Base-by-base conservation (phyloP, 2,888 invertebrate genomes). In the Diarsia mendica region DNA sequence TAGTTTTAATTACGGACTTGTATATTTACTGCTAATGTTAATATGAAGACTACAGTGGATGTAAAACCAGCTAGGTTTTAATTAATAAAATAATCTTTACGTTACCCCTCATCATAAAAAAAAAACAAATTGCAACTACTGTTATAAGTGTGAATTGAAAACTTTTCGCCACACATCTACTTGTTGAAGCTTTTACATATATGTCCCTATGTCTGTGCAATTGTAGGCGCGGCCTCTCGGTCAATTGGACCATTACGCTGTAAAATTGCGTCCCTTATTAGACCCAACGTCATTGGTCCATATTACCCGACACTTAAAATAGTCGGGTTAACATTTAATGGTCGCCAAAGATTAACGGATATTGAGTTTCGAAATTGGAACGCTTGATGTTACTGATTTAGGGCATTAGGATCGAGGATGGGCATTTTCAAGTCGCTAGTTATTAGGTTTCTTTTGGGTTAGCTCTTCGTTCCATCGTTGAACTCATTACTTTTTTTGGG, bases 181-280 rank as follows among this genome's bases (percentile, higher is more conserved):
- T 58, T 55, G n/a, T n/a, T 53, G 3, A n/a, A 44, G 55, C 51
- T 63, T 72, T 55, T 49, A 48, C 51, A 46, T n/a, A 51, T 51
- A 51, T 2, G 3, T 20, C 2, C 39, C 3, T 69, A 13, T 58
- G 3, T 72, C 33, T 69, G 48, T 58, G 61, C 79, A 83, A 68
- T 75, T 20, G 44, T 67, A 83, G 72, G 83, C 39, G 69, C 76
- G 79, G 68, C 58, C 67, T 68, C 73, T 70, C 64, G 65, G 84
- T 79, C 85, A 88, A 85, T 86, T 80, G 77, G 80, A 80, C 78
- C 88, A 85, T 89, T 86, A 90, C 85, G 77, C 79, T 86, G 83
- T 87, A 85, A 87, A 87, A 86, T 86, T 86, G 72, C 70, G 83
- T 72, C 77, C 78, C 78, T 82, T 83, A 86, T 86, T 83, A 79